Evolutionary conservation across 2,113 vertebrate species (phyloP).

Genomic region (Engraulis encrasicolus): DNA sequence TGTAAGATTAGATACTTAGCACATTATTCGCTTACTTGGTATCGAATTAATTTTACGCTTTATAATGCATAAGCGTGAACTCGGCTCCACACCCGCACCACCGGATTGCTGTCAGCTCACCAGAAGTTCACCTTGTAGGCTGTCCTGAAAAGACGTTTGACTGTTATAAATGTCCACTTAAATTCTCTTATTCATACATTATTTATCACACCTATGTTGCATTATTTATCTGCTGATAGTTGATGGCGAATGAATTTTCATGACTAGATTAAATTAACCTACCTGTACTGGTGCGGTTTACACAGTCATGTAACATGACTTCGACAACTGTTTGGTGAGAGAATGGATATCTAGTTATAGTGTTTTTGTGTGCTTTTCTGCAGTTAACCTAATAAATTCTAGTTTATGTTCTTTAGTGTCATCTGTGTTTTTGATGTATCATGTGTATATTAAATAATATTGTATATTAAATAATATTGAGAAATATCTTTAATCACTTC

Average conservation of each 20-base stretch:
- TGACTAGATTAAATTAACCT: not conserved
- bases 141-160: not conserved
- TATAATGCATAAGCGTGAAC: not conserved
- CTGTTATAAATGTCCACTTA: not conserved
- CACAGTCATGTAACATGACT: not conserved
- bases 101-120: not conserved
- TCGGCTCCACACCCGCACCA: not conserved
- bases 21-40: not conserved
- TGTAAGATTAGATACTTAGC: not conserved
- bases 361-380: not conserved
- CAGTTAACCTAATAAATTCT: not conserved
- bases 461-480: not conserved
- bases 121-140: not conserved
- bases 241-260: not conserved
- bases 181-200: not conserved
- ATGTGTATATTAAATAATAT: not conserved
- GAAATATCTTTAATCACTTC: not conserved
- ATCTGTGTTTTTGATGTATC: not conserved
- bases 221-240: not conserved
- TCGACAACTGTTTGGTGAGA: not conserved
- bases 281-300: not conserved
- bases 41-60: not conserved
- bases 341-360: not conserved
- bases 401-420: not conserved
- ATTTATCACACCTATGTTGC: not conserved